phyloP scores from a whole-genome alignment of 2,888 invertebrate genomes.

The Fragum whitleyi region DNA sequence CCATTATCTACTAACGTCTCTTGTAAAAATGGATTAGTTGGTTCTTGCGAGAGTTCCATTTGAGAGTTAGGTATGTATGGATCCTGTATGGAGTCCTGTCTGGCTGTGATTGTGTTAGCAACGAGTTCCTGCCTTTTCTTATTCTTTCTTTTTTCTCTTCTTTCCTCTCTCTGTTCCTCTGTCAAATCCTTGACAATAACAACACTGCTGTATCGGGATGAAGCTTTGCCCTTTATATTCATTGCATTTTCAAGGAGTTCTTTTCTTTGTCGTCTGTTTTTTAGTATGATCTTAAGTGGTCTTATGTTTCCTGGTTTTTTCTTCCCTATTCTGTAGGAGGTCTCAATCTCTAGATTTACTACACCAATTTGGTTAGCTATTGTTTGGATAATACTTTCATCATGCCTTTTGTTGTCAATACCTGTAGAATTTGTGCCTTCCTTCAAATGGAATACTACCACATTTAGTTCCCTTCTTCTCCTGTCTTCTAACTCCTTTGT shows the following conservation, averaged over 20 bases:
- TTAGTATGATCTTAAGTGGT: background rate
- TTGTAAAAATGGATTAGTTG: background rate
- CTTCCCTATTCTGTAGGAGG: background rate
- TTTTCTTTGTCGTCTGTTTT: slow-evolving; percentile 11
- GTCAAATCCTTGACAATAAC: background rate
- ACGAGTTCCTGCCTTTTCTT: background rate
- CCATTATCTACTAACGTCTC: background rate
- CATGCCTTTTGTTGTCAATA: background rate
- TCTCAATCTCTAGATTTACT: background rate
- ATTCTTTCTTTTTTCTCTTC: too few species aligned
- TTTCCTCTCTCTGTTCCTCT: too few species aligned
- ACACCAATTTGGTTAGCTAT: background rate
- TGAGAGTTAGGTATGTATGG: background rate
- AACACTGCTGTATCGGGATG: background rate
- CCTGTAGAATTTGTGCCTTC: background rate
- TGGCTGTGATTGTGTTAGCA: background rate
- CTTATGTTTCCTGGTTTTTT: background rate
- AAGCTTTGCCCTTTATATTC: background rate
- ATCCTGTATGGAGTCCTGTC: background rate
- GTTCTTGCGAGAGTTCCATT: background rate
- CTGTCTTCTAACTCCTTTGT: too few species aligned
- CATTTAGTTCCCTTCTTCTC: background rate
- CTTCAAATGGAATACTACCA: background rate
- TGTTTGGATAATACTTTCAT: background rate
- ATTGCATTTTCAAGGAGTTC: background rate